Evolutionary conservation across 2,113 vertebrate species (phyloP).

Genomic region (Cisticola juncidis): DNA sequence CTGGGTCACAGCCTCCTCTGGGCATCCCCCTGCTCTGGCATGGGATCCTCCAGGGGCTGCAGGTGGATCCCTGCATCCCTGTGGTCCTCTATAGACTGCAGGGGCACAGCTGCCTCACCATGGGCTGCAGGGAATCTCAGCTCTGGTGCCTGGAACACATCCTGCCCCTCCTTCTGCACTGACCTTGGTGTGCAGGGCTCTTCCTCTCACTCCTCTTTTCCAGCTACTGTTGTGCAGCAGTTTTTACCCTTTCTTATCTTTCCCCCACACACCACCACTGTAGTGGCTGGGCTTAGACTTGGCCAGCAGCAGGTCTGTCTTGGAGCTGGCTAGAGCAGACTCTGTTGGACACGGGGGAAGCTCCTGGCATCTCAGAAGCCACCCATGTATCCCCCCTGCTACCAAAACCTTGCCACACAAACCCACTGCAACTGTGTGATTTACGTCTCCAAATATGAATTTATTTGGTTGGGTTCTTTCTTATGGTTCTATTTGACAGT

Average conservation of each 20-base stretch:
- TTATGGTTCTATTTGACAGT: neutral
- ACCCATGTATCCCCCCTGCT: neutral
- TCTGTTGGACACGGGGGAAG: fast-evolving
- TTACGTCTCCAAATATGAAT: neutral
- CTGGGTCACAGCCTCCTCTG: neutral
- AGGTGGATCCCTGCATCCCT: neutral
- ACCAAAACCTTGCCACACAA: neutral
- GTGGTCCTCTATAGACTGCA: fast-evolving
- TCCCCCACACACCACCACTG: fast-evolving
- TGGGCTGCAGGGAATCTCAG: neutral
- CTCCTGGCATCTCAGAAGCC: neutral
- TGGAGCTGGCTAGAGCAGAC: neutral
- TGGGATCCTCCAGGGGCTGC: neutral
- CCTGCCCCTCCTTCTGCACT: neutral
- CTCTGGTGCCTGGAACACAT: fast-evolving
- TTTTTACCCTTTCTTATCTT: neutral
- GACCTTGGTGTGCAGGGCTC: neutral
- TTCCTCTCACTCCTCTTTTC: neutral
- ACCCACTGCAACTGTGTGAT: neutral
- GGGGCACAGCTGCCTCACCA: neutral
- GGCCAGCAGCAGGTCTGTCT: fast-evolving
- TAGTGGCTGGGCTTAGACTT: neutral
- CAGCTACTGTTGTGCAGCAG: neutral
- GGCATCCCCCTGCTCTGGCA: neutral
- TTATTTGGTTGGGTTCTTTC: neutral